These are phyloP conservation scores for Bryconaethiops microstoma DNA, from an alignment of 2,797 vertebrate genomes.

Conservation along the genomic window DNA sequence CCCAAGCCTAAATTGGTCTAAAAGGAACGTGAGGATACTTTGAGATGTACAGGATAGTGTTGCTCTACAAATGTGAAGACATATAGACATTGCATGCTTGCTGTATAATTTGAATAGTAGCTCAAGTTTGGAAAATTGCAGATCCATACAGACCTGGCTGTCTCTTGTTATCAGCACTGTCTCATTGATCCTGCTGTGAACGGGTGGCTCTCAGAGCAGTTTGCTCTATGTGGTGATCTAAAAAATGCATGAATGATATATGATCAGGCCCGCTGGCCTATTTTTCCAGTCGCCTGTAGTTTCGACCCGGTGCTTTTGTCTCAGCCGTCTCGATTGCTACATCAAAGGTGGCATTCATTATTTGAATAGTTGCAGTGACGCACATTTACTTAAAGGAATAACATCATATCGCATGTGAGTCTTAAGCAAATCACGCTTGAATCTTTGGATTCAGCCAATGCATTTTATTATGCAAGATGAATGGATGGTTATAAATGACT, in stretches of 20 bases:
- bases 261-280: slow-evolving; percentile 53
- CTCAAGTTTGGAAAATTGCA: neutral
- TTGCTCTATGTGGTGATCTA: slow-evolving; percentile 32
- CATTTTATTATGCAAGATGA: too few species aligned
- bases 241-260: slow-evolving; percentile 56
- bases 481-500: too few species aligned
- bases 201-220: slow-evolving; percentile 22
- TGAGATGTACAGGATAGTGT: too few species aligned
- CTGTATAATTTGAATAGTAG: too few species aligned
- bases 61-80: too few species aligned
- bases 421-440: too few species aligned
- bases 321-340: neutral
- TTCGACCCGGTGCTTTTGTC: slow-evolving; percentile 23
- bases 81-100: too few species aligned
- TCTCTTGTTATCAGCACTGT: neutral
- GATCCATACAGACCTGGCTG: neutral
- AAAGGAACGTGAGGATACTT: too few species aligned
- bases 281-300: slow-evolving; percentile 48
- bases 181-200: slow-evolving; percentile 34
- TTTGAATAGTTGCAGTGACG: neutral
- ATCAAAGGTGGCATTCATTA: neutral
- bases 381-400: too few species aligned
- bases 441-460: too few species aligned
- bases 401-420: too few species aligned
- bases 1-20: too few species aligned